phyloP scores from a whole-genome alignment of 2,797 vertebrate genomes.

The Nothura maculosa region DNA sequence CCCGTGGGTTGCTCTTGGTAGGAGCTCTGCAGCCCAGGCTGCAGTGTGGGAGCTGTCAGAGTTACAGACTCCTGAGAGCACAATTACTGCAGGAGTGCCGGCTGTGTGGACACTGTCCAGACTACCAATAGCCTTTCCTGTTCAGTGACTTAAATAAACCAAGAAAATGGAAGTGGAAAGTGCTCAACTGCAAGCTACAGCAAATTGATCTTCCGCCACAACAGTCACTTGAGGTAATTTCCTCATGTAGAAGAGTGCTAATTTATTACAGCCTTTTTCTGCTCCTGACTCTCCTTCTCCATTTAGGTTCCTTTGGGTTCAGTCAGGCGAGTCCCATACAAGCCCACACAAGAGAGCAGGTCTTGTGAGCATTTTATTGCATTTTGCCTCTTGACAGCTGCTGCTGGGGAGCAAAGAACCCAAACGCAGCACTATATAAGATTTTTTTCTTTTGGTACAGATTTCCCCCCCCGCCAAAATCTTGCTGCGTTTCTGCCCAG shows the following conservation, averaged over 20 bases:
- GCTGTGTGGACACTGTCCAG: not conserved
- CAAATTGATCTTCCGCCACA: not conserved
- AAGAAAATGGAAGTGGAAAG: not conserved
- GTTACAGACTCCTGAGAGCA: not conserved
- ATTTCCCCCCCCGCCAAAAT: fast-evolving
- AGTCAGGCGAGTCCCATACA: not conserved
- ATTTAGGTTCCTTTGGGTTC: not conserved
- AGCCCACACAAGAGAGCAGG: not conserved
- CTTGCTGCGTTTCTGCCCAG: not conserved
- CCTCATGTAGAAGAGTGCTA: not conserved
- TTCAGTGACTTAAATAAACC: not conserved
- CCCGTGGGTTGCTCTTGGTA: fast-evolving
- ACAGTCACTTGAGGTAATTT: fast-evolving
- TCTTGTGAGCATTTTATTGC: not conserved
- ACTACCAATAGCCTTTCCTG: not conserved
- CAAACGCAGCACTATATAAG: not conserved
- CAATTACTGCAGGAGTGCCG: too few relatives aligned
- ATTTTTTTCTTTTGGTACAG: not conserved
- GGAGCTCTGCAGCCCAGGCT: not conserved
- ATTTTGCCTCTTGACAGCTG: not conserved
- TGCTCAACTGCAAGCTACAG: not conserved
- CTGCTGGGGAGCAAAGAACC: not conserved
- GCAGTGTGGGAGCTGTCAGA: not conserved
- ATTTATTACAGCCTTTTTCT: not conserved
- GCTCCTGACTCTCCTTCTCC: fast-evolving